These are phyloP conservation scores for Caenorhabditis wallacei DNA, from an alignment of 2,888 invertebrate genomes.

Conservation along the genomic window DNA sequence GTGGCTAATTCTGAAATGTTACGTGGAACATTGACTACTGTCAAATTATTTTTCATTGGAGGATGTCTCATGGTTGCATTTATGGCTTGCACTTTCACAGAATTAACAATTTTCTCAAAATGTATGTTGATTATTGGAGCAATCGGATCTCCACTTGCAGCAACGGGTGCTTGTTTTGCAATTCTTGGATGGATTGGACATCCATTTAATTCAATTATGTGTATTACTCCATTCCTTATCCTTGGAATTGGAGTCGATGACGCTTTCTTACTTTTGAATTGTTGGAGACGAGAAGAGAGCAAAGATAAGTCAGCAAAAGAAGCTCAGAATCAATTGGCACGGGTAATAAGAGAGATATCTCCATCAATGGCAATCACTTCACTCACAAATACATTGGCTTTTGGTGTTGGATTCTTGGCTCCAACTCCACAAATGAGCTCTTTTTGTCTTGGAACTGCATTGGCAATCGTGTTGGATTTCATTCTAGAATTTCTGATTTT, in stretches of 20 bases:
- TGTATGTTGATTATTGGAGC: slow-evolving; percentile 68
- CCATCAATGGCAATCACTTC: slow-evolving; percentile 76
- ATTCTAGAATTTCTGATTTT: slow-evolving; percentile 79
- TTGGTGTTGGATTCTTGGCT: slow-evolving; percentile 73
- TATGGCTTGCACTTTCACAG: slow-evolving; percentile 76
- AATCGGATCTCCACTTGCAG: slow-evolving; percentile 69
- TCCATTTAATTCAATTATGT: slow-evolving; percentile 76
- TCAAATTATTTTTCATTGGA: slow-evolving; percentile 77
- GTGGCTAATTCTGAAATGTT: slow-evolving; percentile 81
- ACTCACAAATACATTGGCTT: slow-evolving; percentile 73
- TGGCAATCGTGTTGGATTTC: slow-evolving; percentile 79
- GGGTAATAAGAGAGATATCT: slow-evolving; percentile 69
- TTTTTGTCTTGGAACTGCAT: slow-evolving; percentile 80
- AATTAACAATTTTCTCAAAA: slow-evolving; percentile 70
- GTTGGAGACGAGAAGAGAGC: slow-evolving; percentile 67
- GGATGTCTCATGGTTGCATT: slow-evolving; percentile 74
- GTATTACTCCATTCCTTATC: slow-evolving; percentile 75
- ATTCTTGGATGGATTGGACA: slow-evolving; percentile 74
- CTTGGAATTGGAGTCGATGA: slow-evolving; percentile 78
- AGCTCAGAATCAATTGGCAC: slow-evolving; percentile 53
- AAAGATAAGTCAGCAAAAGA: slow-evolving; percentile 43
- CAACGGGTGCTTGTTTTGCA: slow-evolving; percentile 68
- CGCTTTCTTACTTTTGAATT: slow-evolving; percentile 74
- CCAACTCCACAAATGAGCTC: slow-evolving; percentile 76
- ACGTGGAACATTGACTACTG: slow-evolving; percentile 75